Evolutionary conservation across 2,888 invertebrate genomes (phyloP), one percentile per base, ranked within the genome.

Genomic region (Melanophora roralis): DNA sequence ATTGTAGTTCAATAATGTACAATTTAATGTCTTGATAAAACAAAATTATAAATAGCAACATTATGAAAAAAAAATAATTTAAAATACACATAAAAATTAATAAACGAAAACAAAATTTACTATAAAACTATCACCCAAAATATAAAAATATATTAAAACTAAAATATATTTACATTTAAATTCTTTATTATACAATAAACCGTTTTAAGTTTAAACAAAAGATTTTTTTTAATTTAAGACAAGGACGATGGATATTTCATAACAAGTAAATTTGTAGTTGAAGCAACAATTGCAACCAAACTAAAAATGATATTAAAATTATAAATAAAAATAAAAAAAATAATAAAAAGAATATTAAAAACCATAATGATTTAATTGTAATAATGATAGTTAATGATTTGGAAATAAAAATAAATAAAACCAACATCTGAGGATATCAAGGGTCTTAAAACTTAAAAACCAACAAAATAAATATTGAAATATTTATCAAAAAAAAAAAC

Each of bases 391-490:
- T 3, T 27, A 73, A 65, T 67, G 62, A 78, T 72, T 67, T 53
- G 69, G 65, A 77, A 47, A 21, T 78, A 60, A 69, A 81, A 74
- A 43, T 78, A 57, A 60, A 64, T 68, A 57, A 53, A 21, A 51
- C 65, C 77, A 78, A 78, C 81, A 84, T 87, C 89, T 89, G 89
- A 89, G 89, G 89, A 89, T 89, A 89, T 89, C 89, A 89, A 89
- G 89, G 89, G 89, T 89, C 89, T 89, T 89, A 89, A 88, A 86
- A 82, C 85, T 84, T 85, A 76, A 68, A 71, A 76, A 71, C 71
- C 51, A 5, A 53, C 68, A 85, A 59, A 82, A 73, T 60, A 75
- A 82, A 78, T 78, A 78, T 49, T 74, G 76, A 78, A 73, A 81
- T 75, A 77, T 77, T 74, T 67, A 78, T 65, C 45, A 75, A 34